Evolutionary conservation across 2,113 vertebrate species (phyloP).

Genomic region (Alosa alosa): DNA sequence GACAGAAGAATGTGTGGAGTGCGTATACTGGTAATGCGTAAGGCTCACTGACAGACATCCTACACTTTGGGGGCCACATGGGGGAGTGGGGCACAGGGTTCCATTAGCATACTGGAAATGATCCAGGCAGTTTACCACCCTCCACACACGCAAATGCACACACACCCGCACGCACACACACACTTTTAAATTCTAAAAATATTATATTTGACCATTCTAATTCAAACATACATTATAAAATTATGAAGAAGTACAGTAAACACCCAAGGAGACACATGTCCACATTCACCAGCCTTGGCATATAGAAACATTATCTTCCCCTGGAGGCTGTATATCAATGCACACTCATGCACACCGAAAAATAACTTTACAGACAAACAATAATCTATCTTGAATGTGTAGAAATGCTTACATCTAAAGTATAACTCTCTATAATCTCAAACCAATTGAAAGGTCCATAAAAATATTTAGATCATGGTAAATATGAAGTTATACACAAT

Average conservation of each 20-base stretch:
- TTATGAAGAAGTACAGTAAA: neutral
- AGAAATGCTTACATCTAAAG: neutral
- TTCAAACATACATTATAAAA: neutral
- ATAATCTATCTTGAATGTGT: neutral
- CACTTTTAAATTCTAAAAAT: neutral
- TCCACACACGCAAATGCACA: neutral
- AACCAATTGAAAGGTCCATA: neutral
- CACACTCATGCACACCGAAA: neutral
- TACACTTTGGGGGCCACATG: neutral
- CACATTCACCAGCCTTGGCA: neutral
- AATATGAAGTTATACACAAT: neutral
- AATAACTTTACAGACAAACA: neutral
- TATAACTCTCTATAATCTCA: neutral
- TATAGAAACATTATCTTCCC: neutral
- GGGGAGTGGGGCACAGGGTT: neutral
- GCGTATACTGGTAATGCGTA: neutral
- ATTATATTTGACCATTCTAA: neutral
- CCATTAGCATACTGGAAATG: neutral
- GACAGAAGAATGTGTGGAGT: conserved; percentile 9
- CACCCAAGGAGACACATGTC: neutral
- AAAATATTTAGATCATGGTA: neutral
- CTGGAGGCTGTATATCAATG: neutral
- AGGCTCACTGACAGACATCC: neutral
- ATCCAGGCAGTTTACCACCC: neutral
- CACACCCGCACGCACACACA: neutral